Evolutionary conservation across 2,113 vertebrate genomes (phyloP), one percentile per base, ranked within the genome.

Genomic region (Macrotus californicus): DNA sequence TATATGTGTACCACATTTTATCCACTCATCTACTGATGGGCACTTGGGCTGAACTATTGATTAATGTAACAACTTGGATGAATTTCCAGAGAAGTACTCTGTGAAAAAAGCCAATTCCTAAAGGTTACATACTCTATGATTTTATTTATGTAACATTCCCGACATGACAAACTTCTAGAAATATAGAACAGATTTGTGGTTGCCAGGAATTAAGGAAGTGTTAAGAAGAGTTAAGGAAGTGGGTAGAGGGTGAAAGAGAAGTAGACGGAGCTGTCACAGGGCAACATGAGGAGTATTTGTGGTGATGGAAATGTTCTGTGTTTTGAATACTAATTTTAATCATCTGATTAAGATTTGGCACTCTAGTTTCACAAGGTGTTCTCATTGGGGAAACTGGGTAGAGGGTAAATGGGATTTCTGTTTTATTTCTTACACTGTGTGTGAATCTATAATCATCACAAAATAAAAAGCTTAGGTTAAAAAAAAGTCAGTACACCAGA

Each of bases 401-500:
- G 21, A 81, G 9, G 46, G 15, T n/a, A 10, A 26, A n/a, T 5
- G 0, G 41, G 5, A 76, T 92, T 77, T 93, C 73, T 94, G 22
- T 84, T 94, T 89, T 81, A 67, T 80, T 92, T 94, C 75, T 94
- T 81, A 64, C 19, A 85, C 50, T 81, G 7, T 41, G 18, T 43
- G 31, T 56, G 50, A 86, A 54, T 82, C 73, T 69, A 64, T 5
- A 92, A 43, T 94, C 56, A 79, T 48, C 24, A 9, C 61, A 77
- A 36, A 92, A 91, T 87, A 48, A 86, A 94, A 96, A 81, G 50
- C 59, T 86, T 69, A 11, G 79, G 43, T 59, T n/a, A 22, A 69
- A 80, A 79, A 89, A 79, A 93, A 81, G 16, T 76, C 59, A 90
- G 43, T 56, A 66, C 3, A 76, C 12, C 39, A 83, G 36, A 73